These are phyloP conservation scores for Molossus alvarezi DNA, from an alignment of 2,797 vertebrate genomes.

Conservation along the genomic window DNA sequence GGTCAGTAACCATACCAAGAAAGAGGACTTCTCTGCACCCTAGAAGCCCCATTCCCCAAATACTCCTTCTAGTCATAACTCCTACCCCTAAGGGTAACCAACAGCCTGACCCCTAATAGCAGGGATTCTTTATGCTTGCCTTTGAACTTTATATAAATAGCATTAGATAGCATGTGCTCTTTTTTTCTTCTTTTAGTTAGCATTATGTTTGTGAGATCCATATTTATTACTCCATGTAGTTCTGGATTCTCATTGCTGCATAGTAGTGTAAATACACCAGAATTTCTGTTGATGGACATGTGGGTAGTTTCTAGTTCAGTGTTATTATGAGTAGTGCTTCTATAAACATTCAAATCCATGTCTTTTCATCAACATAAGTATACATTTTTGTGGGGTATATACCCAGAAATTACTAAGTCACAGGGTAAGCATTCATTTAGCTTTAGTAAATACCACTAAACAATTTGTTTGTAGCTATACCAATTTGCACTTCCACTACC, in stretches of 20 bases:
- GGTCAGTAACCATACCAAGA: not conserved
- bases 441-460: slow-evolving; percentile 39
- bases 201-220: not conserved
- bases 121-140: not conserved
- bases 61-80: not conserved
- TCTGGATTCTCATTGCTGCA: not conserved
- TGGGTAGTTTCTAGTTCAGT: slow-evolving; percentile 33
- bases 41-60: not conserved
- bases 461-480: not conserved
- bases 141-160: not conserved
- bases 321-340: not conserved
- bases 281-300: slow-evolving; percentile 34
- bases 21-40: not conserved
- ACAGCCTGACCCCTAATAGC: not conserved
- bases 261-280: not conserved
- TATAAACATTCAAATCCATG: slow-evolving; percentile 30
- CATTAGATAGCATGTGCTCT: not conserved
- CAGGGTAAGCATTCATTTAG: not conserved
- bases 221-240: not conserved
- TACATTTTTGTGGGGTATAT: not conserved
- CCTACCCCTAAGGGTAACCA: not conserved
- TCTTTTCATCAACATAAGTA: slow-evolving; percentile 7
- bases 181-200: not conserved
- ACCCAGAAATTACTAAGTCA: not conserved
- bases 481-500: not conserved